A percentile compares a stretch with the other conserved stretches of the same genome.
Evolutionary conservation across 2,888 invertebrate species (phyloP).

Genomic region (Pseudococcus jackbeardsleyi): DNA sequence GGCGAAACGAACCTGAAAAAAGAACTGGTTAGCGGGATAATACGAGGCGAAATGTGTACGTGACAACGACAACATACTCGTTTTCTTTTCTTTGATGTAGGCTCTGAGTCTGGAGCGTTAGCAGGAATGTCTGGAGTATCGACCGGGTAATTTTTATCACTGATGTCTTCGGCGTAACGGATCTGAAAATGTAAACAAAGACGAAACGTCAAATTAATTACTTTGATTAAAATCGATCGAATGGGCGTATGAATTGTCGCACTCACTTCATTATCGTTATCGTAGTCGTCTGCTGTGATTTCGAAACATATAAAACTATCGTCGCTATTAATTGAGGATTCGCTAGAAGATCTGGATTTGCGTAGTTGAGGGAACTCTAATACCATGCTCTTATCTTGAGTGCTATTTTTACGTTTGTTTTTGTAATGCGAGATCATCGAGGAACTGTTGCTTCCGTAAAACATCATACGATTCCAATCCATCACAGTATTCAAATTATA

Average conservation of each 20-base stretch:
- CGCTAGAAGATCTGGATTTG: constrained; percentile 50
- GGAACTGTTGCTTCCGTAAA: constrained; percentile 51
- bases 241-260: neutral
- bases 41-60: neutral
- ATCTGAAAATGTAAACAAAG: constrained; percentile 2
- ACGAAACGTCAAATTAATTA: neutral
- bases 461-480: constrained; percentile 26
- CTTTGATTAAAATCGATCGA: neutral
- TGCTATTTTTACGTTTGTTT: constrained; percentile 22
- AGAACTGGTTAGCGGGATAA: neutral
- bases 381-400: constrained; percentile 47
- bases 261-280: constrained; percentile 30
- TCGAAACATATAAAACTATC: constrained; percentile 52
- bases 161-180: neutral
- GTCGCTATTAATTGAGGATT: constrained; percentile 50
- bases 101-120: neutral
- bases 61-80: constrained; percentile 22
- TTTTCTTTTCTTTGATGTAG: constrained; percentile 18
- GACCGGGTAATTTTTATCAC: neutral
- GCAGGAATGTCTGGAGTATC: neutral
- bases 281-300: neutral
- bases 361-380: constrained; percentile 20
- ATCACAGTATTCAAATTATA: neutral
- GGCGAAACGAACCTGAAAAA: constrained; percentile 59
- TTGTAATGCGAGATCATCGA: constrained; percentile 43